A percentile compares a stretch with the other conserved stretches of the same genome.
Evolutionary conservation across 1,140 invertebrate genomes (phyloP).

Genomic region (Psilanteris sp.): DNA sequence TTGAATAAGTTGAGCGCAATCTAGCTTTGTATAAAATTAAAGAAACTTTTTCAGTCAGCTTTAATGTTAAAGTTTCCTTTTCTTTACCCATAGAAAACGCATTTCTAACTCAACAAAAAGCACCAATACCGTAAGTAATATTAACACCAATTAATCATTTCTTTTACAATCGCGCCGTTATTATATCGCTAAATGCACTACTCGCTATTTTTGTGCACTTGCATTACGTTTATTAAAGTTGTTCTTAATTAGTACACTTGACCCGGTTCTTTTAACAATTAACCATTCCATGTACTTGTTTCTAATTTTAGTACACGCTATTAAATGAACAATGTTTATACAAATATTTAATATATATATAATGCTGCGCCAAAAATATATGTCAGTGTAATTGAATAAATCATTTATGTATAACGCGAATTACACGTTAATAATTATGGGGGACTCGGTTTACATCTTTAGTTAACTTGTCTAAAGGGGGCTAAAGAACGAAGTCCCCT

Average conservation of each 20-base stretch:
- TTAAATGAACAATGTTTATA: neutral
- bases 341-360: too few relatives aligned
- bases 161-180: too few relatives aligned
- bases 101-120: too few relatives aligned
- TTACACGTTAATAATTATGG: slow-evolving; percentile 44
- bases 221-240: slow-evolving; percentile 10
- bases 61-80: too few relatives aligned
- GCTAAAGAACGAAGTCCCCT: slow-evolving; percentile 40
- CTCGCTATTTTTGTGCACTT: slow-evolving; percentile 5
- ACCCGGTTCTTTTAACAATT: slow-evolving; percentile 9
- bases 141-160: too few relatives aligned
- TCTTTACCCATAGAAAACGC: too few relatives aligned
- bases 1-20: too few relatives aligned
- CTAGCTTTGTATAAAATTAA: too few relatives aligned
- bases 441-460: slow-evolving; percentile 36
- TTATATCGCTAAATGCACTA: too few relatives aligned
- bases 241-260: slow-evolving; percentile 20
- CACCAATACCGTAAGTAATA: too few relatives aligned
- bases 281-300: neutral
- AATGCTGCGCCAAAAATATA: too few relatives aligned
- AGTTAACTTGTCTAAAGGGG: slow-evolving; percentile 44
- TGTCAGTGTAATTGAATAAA: slow-evolving; percentile 21
- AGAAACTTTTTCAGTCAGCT: too few relatives aligned
- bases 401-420: slow-evolving; percentile 31
- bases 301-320: neutral